Evolutionary conservation across 2,888 invertebrate species (phyloP).

Genomic region (Helleia helle): DNA sequence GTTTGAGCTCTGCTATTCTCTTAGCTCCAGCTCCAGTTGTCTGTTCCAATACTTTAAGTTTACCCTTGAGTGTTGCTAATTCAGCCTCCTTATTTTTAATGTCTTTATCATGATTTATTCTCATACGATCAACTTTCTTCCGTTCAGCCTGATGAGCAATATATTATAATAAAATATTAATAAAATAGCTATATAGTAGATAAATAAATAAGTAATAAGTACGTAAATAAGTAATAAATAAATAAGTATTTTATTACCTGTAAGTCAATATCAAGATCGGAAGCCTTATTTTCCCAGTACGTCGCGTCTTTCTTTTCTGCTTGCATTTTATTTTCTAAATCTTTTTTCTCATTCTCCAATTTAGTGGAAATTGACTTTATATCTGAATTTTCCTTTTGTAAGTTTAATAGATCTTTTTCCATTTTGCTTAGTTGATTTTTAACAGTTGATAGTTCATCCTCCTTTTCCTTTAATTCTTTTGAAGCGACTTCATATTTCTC

Average conservation of each 20-base stretch:
- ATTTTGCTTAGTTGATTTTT: conserved; percentile 53
- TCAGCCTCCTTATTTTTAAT: conserved; percentile 84
- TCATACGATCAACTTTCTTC: conserved; percentile 79
- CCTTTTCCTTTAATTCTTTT: conserved; percentile 50
- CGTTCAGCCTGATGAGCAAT: conserved; percentile 66
- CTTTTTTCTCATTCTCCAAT: conserved; percentile 71
- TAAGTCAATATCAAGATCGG: conserved; percentile 75
- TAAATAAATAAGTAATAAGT: background rate
- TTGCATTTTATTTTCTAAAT: conserved; percentile 76
- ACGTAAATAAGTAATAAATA: conserved; percentile 1
- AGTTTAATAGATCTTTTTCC: conserved; percentile 53
- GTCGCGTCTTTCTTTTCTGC: conserved; percentile 75
- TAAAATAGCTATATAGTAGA: no score
- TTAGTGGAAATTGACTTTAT: conserved; percentile 59
- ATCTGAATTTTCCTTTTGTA: conserved; percentile 53
- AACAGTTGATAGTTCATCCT: conserved; percentile 39
- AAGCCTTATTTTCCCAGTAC: conserved; percentile 77
- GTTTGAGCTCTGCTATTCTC: conserved; percentile 78
- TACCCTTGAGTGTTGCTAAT: conserved; percentile 82
- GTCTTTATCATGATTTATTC: conserved; percentile 81
- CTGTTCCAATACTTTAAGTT: conserved; percentile 78
- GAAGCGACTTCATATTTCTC: conserved; percentile 49
- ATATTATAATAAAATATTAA: background rate
- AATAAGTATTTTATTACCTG: conserved; percentile 50
- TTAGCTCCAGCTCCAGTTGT: conserved; percentile 76